These are phyloP conservation scores for Drosophila putrida DNA, from an alignment of 2,888 invertebrate species.

Conservation along the genomic window DNA sequence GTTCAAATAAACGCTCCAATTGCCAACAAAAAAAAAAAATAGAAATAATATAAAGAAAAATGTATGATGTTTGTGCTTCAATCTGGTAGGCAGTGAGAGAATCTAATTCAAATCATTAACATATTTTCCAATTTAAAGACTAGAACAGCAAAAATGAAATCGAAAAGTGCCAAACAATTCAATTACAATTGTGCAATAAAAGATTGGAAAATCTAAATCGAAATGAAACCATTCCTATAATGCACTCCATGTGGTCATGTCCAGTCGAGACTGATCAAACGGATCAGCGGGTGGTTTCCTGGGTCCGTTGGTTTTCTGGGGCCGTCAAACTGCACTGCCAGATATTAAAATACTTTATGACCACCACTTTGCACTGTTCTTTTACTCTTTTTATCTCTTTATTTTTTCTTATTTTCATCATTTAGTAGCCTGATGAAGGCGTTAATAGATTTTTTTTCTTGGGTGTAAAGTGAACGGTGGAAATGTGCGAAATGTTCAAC, in stretches of 20 bases:
- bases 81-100: slow-evolving; percentile 38
- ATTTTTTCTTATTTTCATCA: slow-evolving; percentile 18
- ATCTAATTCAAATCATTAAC: slow-evolving; percentile 68
- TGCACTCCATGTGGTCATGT: slow-evolving; percentile 72
- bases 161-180: slow-evolving; percentile 74
- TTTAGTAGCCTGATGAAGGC: slow-evolving; percentile 46
- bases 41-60: slow-evolving; percentile 40
- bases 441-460: slow-evolving; percentile 56
- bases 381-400: slow-evolving; percentile 4
- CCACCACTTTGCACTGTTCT: slow-evolving; percentile 53
- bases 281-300: slow-evolving; percentile 75
- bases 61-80: slow-evolving; percentile 49
- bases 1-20: slow-evolving; percentile 17
- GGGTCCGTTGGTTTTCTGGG: slow-evolving; percentile 23
- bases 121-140: slow-evolving; percentile 48
- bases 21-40: slow-evolving; percentile 23
- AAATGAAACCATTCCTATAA: slow-evolving; percentile 47
- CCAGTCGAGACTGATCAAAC: slow-evolving; percentile 67
- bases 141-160: slow-evolving; percentile 50
- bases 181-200: slow-evolving; percentile 81
- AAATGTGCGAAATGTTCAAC: slow-evolving; percentile 73
- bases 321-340: slow-evolving; percentile 47
- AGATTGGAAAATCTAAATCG: slow-evolving; percentile 43
- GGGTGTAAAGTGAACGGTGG: slow-evolving; percentile 46
- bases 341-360: slow-evolving; percentile 70